These are phyloP conservation scores for Anser brachyrhynchus DNA, from an alignment of 2,113 vertebrate genomes.

Conservation along the genomic window DNA sequence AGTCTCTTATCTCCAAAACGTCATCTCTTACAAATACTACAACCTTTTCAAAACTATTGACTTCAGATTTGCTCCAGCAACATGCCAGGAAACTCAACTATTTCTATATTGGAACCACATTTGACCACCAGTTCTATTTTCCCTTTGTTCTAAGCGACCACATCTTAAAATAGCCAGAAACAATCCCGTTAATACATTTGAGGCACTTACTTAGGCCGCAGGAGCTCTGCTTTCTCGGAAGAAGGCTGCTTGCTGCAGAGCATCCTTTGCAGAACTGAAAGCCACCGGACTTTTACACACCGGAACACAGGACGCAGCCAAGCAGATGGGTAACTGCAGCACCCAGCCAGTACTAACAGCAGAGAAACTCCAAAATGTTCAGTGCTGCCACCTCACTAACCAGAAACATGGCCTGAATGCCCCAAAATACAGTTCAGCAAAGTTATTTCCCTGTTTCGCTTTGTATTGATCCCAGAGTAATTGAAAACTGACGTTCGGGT, in stretches of 20 bases:
- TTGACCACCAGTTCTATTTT: neutral
- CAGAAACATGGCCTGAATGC: rapidly evolving
- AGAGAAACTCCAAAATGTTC: neutral
- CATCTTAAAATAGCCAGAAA: neutral
- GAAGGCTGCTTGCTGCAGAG: neutral
- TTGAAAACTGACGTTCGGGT: rapidly evolving
- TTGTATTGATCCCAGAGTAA: neutral
- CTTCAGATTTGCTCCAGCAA: neutral
- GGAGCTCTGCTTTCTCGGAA: neutral
- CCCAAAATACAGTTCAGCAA: neutral
- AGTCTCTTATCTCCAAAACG: neutral
- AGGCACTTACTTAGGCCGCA: neutral
- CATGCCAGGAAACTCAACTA: neutral
- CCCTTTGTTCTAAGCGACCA: neutral
- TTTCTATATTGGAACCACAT: neutral
- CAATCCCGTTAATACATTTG: neutral
- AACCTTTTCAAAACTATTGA: neutral
- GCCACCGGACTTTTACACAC: rapidly evolving
- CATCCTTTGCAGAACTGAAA: neutral
- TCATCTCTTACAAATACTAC: slow-evolving; percentile 12
- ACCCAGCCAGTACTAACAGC: neutral
- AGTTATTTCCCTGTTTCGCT: neutral
- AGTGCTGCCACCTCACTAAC: rapidly evolving
- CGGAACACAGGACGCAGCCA: neutral
- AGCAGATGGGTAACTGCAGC: neutral